Percentiles rank a stretch among this genome's conserved stretches.
Conservation (phyloP, 2,797 vertebrate species). For the Halcyon leucocephala region DNA sequence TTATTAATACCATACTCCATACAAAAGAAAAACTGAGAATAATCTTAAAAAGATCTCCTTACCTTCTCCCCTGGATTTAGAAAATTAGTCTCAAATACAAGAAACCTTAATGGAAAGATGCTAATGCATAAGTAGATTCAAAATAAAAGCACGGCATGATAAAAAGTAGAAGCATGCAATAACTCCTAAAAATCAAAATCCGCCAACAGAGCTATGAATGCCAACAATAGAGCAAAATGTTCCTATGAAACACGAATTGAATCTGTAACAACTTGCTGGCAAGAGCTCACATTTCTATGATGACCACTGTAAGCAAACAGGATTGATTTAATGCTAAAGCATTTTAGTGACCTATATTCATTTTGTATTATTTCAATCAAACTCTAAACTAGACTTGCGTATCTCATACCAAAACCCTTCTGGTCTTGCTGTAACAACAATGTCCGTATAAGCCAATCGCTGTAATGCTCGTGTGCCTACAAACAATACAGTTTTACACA, state of each 20-base stretch:
- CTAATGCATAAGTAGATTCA: not conserved
- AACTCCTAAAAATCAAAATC: not conserved
- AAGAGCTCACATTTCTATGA: not conserved
- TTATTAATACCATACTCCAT: slow-evolving; percentile 53
- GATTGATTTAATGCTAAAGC: not conserved
- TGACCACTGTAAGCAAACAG: not conserved
- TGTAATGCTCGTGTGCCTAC: not conserved
- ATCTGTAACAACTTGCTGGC: not conserved
- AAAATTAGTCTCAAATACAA: slow-evolving; percentile 23
- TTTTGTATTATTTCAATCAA: not conserved
- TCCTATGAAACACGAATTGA: not conserved
- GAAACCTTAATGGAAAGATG: not conserved
- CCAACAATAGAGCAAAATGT: not conserved
- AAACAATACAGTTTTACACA: not conserved
- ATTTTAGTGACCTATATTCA: not conserved
- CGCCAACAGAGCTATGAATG: not conserved
- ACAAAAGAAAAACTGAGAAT: slow-evolving; percentile 61
- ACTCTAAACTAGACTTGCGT: not conserved
- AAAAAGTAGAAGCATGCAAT: not conserved
- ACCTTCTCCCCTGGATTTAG: slow-evolving; percentile 2
- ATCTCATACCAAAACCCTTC: not conserved
- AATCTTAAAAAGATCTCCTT: slow-evolving; percentile 32
- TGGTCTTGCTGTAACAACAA: not conserved
- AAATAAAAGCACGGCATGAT: not conserved
- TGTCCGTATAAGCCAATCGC: not conserved